Conservation (phyloP, 2,888 invertebrate genomes). For the Trachelus iudaicus region DNA sequence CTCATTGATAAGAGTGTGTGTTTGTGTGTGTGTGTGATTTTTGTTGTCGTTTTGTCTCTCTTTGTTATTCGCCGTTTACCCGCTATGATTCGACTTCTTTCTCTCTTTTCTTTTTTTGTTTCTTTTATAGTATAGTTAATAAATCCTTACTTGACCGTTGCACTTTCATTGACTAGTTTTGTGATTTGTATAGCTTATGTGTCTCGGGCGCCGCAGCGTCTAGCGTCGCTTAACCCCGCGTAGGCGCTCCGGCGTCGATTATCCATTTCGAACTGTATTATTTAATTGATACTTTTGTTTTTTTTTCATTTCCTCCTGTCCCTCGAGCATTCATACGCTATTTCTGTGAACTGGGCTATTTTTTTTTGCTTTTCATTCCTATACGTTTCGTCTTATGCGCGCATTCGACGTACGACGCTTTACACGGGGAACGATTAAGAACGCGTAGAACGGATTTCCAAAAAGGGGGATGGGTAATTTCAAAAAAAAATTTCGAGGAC, state of each 20-base stretch:
- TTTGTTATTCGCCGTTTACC: background rate
- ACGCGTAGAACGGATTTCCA: background rate
- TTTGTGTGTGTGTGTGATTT: background rate
- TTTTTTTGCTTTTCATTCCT: conserved; percentile 17
- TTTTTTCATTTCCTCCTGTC: conserved; percentile 5
- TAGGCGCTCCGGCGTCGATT: conserved; percentile 5
- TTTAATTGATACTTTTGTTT: conserved; percentile 11
- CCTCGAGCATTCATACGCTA: background rate
- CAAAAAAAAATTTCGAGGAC: background rate
- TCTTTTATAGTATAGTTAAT: conserved; percentile 44
- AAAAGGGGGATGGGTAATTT: background rate
- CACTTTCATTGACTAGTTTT: conserved; percentile 66
- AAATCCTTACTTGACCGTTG: conserved; percentile 61
- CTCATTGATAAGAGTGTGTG: background rate
- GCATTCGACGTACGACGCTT: background rate
- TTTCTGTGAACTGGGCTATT: background rate
- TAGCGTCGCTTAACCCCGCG: conserved; percentile 18
- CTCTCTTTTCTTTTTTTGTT: background rate
- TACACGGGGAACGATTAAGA: background rate
- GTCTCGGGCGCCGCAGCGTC: background rate
- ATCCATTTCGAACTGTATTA: conserved; percentile 2
- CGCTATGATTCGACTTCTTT: conserved; percentile 8
- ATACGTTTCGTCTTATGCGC: background rate
- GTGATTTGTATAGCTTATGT: conserved; percentile 42
- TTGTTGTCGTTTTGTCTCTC: background rate